Base-by-base conservation (phyloP, 2,113 vertebrate genomes). In the Sebastes schlegelii region DNA sequence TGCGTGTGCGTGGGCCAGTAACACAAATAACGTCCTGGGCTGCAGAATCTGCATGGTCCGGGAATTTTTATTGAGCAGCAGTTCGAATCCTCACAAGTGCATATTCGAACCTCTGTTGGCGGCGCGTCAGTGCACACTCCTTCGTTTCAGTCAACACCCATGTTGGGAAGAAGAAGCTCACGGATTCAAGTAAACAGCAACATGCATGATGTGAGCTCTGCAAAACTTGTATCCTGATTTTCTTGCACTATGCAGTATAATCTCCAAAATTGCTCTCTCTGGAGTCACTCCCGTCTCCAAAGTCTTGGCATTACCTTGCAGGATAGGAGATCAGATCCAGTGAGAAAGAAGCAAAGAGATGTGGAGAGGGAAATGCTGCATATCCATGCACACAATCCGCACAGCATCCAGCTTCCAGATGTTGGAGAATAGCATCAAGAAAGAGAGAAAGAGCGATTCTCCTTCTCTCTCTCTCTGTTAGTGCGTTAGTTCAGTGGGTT, bases 41-140 rank as follows among this genome's bases (percentile, higher is more conserved):
- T 78, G 90, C 80, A 93, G 84, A 88, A 89, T 82, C 88, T 91
- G 93, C 95, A 96, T 96, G 89, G 83, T 95, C 91, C 91, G 76
- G 77, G 73, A 74, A 83, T 85, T 26, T 26, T 26, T 73, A 63
- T 26, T 74, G 69, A 67, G 77, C 49, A 26, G 68, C 86, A 57
- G 73, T 63, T 74, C 61, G 5, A 85, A 88, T 85, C 88, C 85
- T 89, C 77, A 92, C 52, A 80, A 73, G 86, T 82, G 74, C 92
- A 80, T 90, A 82, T 46, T 88, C 85, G 34, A 74, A 62, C 55
- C 84, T 88, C 78, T 10, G 62, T 26, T 49, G 51, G 67, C 76
- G 54, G 72, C 77, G 69, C 67, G 67, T 76, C 6, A 46, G 58
- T 57, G 62, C 65, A 72, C 6, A 48, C 73, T 81, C 77, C 49